Evolutionary conservation across 2,797 vertebrate species (phyloP), one percentile per base, ranked within the genome.

Genomic region (Intellagama lesueurii): DNA sequence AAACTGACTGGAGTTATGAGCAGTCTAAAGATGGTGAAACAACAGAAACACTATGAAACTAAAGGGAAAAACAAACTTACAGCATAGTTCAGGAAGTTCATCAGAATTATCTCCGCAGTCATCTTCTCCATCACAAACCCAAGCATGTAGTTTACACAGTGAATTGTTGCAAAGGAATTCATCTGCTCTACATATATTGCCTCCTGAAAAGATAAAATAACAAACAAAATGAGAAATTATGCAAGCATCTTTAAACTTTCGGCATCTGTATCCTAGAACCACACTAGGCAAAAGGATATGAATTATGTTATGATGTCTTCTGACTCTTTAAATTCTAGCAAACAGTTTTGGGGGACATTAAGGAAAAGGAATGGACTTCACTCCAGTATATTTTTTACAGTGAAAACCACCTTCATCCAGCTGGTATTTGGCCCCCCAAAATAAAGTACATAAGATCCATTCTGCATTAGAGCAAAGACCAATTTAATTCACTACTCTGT

Each of bases 81-180:
- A 98, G 91, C 99, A 99, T 98, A 99, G 98, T 91, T 98, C 98
- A 44, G 94, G 88, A 87, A 98, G 97, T 97, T 99, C 99, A 60
- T 99, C 99, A 1, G 99, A 99, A 94, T 99, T 99, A 93, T 99
- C 99, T 64, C 99, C 99, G 52, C 99, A 99, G 93, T 99, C 98
- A 83, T 99, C 99, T 95, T 99, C 98, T 47, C 99, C 99, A 82
- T 99, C 98, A 94, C 99, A 99, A 89, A 99, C 97, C 99, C 99
- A 99, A 81, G 98, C 97, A 94, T 98, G 98, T 12, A 99, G 98
- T 94, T 99, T 99, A 96, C 99, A 99, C 87, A 99, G 97, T 9
- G 98, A 99, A 96, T 99, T 99, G 97, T 99, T 99, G 97, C 99
- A 99, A 90, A 98, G 96, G 95, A 99, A 99, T 88, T 99, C 99